Conservation (phyloP, 2,888 invertebrate species). For the Drosophila stalkeri region DNA sequence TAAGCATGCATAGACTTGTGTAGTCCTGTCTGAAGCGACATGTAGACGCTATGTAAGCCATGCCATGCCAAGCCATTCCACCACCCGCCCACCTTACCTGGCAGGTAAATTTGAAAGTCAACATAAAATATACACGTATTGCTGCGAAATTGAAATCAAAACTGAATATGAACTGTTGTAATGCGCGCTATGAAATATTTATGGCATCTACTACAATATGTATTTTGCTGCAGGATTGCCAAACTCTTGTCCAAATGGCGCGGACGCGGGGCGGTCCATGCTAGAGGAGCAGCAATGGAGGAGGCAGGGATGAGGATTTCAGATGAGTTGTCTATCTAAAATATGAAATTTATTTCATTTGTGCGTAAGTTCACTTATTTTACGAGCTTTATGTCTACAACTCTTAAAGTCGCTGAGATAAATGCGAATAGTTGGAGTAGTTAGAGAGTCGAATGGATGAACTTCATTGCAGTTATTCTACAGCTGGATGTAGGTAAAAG, state of each 20-base stretch:
- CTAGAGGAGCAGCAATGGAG: not conserved
- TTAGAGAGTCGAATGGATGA: not conserved
- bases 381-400: not conserved
- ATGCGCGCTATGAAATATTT: conserved; percentile 53
- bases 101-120: conserved; percentile 50
- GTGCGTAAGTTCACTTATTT: not conserved
- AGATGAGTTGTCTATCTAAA: conserved; percentile 1
- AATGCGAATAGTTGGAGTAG: not conserved
- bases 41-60: conserved; percentile 50
- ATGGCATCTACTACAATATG: conserved; percentile 33
- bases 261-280: not conserved
- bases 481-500: not conserved
- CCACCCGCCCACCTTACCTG: conserved; percentile 1
- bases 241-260: not conserved
- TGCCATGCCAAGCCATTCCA: not conserved
- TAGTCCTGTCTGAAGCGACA: conserved; percentile 50
- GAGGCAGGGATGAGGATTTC: not conserved
- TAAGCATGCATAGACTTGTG: conserved; percentile 67
- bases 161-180: conserved; percentile 47
- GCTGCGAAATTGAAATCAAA: conserved; percentile 55
- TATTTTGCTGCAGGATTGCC: conserved; percentile 17
- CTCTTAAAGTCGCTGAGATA: conserved; percentile 1
- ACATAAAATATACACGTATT: conserved; percentile 52
- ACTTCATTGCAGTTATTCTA: not conserved
- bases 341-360: conserved; percentile 5